These are phyloP conservation scores for Physocephala rufipes DNA, from an alignment of 2,888 invertebrate genomes.

Conservation along the genomic window DNA sequence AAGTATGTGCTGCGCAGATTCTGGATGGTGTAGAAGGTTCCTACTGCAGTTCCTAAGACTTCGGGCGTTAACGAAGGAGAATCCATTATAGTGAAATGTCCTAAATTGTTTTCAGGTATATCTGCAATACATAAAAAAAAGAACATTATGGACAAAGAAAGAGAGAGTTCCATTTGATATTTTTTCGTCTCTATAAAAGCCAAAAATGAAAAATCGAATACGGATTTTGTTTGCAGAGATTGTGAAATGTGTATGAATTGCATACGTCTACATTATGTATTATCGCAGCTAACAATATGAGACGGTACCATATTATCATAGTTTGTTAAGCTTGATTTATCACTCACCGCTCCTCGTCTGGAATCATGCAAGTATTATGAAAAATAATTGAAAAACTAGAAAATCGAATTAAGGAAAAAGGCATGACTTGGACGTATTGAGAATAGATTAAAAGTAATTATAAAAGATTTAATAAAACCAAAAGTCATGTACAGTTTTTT, in stretches of 20 bases:
- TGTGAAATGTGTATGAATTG: neutral
- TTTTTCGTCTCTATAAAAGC: neutral
- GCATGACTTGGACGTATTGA: conserved; percentile 25
- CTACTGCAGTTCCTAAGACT: conserved; percentile 59
- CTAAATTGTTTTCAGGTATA: conserved; percentile 57
- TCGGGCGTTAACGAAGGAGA: conserved; percentile 64
- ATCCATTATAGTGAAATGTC: conserved; percentile 63
- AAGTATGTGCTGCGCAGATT: conserved; percentile 63
- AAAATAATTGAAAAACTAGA: conserved; percentile 55
- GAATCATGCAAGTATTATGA: conserved; percentile 54
- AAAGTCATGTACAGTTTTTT: too few relatives aligned
- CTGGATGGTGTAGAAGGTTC: conserved; percentile 64
- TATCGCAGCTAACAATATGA: conserved; percentile 11
- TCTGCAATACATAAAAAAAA: conserved; percentile 51
- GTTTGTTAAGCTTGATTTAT: conserved; percentile 25
- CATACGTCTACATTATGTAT: too few relatives aligned
- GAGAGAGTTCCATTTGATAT: neutral
- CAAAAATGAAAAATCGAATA: conserved; percentile 7
- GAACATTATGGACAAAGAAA: neutral
- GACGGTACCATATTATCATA: neutral
- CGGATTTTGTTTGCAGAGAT: neutral
- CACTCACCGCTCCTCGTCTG: conserved; percentile 57
- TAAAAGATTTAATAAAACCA: too few relatives aligned
- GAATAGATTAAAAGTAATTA: conserved; percentile 38
- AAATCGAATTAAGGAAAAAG: conserved; percentile 27